Evolutionary conservation across 2,797 vertebrate genomes (phyloP).

Genomic region (Poecilia wingei): DNA sequence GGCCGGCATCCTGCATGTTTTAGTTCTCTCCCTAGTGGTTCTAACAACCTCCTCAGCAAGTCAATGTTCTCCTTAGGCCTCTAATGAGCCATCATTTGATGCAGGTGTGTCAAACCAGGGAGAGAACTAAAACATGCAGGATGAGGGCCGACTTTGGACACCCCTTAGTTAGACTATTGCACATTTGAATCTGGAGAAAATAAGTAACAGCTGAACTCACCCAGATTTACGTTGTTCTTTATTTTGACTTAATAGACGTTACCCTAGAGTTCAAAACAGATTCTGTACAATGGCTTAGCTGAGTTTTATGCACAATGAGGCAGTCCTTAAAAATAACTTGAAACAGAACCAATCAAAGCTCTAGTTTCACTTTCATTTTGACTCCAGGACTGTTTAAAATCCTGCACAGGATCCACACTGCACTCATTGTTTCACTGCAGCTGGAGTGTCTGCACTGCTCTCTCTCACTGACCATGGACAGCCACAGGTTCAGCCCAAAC

Average conservation of each 20-base stretch:
- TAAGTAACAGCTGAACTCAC: neutral
- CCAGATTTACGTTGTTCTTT: neutral
- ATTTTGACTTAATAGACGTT: neutral
- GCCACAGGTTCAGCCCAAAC: neutral
- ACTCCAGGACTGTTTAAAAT: neutral
- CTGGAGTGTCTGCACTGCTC: neutral
- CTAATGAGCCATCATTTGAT: too few species aligned
- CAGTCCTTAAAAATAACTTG: neutral
- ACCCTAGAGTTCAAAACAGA: neutral
- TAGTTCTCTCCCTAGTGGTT: too few species aligned
- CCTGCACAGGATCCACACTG: neutral
- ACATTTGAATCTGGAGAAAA: neutral
- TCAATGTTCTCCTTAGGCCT: too few species aligned
- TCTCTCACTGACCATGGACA: neutral
- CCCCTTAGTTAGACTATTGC: neutral
- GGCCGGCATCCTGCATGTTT: too few species aligned
- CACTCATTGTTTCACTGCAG: neutral
- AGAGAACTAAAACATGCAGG: too few species aligned
- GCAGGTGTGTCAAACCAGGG: too few species aligned
- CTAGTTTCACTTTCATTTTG: neutral
- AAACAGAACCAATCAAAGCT: neutral
- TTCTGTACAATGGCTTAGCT: neutral
- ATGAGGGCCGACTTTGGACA: too few species aligned
- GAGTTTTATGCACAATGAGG: neutral
- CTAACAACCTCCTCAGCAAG: too few species aligned